Evolutionary conservation across 2,113 vertebrate genomes (phyloP), one percentile per base, ranked within the genome.

Genomic region (Spilogale gracilis): DNA sequence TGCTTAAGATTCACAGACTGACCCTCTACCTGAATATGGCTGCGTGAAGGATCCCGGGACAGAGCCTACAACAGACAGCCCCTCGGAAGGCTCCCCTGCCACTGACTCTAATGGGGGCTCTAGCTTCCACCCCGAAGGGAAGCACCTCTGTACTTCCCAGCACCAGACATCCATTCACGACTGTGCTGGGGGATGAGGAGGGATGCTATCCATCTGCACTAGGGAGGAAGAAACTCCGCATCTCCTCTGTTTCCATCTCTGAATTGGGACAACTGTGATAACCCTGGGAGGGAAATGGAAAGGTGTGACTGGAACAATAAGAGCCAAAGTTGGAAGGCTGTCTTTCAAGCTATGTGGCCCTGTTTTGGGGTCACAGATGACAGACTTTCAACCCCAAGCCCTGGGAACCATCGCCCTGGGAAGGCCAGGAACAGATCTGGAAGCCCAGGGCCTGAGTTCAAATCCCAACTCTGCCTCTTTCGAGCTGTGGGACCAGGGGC

Each of bases 381-480:
- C 16, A 65, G 84, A 48, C 58, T 27, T 21, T 50, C 74, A 17
- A 79, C 43, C 58, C 69, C 27, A 3, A 88, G 52, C 8, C 32
- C 43, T 43, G 0, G 61, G 25, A 63, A 63, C 61, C 25, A 63
- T 10, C 1, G 6, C 9, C 38, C n/a, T 16, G 1, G 58, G 67
- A 69, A 60, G 61, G 9, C 38, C 23, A 27, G 71, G 20, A 43
- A 16, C 54, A n/a, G 7, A 25, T 81, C 81, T 25, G 67, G 54
- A 71, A 85, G 52, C 73, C 8, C 38, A 69, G 23, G 52, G 43
- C 61, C 91, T 32, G 58, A 89, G 95, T 83, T 43, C 89, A 43
- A 61, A 80, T 43, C 30, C 27, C 1, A 20, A 8, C 27, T 82
- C 76, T 23, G 76, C 67, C 48, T 10, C 84, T 50, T 60, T 32